Percentiles rank a stretch among this genome's conserved stretches.
Evolutionary conservation across 2,888 invertebrate genomes (phyloP).

Genomic region (Steinernema carpocapsae): DNA sequence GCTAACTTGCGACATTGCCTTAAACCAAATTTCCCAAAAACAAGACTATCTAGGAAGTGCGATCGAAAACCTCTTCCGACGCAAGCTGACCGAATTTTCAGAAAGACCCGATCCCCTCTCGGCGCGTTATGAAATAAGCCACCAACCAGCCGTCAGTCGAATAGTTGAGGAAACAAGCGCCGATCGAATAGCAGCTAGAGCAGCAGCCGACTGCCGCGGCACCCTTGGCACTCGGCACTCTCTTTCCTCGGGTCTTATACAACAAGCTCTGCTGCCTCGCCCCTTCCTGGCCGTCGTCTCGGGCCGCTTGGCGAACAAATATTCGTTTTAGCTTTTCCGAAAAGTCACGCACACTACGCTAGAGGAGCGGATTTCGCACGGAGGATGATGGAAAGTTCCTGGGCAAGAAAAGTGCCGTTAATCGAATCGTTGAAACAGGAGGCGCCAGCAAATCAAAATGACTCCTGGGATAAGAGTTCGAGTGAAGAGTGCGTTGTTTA

Average conservation of each 20-base stretch:
- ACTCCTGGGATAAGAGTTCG: neutral
- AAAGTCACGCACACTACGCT: constrained; percentile 26
- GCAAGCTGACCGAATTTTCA: too few relatives aligned
- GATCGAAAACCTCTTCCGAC: too few relatives aligned
- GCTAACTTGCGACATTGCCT: too few relatives aligned
- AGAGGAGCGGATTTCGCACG: constrained; percentile 27
- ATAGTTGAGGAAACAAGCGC: neutral
- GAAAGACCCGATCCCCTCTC: too few relatives aligned
- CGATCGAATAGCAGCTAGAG: constrained; percentile 3
- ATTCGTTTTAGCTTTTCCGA: constrained; percentile 21
- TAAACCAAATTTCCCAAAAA: too few relatives aligned
- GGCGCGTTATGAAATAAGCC: neutral
- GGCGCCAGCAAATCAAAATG: neutral
- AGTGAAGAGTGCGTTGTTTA: neutral
- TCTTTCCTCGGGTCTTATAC: neutral
- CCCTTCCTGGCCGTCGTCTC: neutral
- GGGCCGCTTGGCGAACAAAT: constrained; percentile 12
- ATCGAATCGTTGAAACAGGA: constrained; percentile 21
- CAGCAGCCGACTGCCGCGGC: too few relatives aligned
- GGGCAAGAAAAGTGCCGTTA: neutral
- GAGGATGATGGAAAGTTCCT: neutral
- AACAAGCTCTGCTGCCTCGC: constrained; percentile 2
- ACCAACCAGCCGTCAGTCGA: neutral
- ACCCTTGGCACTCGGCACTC: constrained; percentile 13
- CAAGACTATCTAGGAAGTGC: too few relatives aligned